Evolutionary conservation across 2,113 vertebrate genomes (phyloP).

Genomic region (Puntigrus tetrazona): DNA sequence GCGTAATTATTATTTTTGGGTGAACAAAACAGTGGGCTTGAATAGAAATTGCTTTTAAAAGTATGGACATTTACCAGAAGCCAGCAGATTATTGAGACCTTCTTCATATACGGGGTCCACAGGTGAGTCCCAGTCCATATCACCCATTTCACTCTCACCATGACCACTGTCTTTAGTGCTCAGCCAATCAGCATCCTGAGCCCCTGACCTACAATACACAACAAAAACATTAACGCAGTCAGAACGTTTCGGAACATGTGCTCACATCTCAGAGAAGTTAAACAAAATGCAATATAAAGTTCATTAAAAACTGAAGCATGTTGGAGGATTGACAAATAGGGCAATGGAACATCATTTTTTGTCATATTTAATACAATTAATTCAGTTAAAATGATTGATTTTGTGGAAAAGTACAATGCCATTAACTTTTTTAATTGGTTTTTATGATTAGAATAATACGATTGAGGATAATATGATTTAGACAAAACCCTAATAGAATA

Average conservation of each 20-base stretch:
- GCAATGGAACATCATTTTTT: neutral
- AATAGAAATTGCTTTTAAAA: neutral
- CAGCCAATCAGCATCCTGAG: constrained; percentile 82
- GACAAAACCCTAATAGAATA: neutral
- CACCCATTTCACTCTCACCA: constrained; percentile 83
- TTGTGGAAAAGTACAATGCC: neutral
- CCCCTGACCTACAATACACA: constrained; percentile 72
- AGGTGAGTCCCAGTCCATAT: constrained; percentile 81
- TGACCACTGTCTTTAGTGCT: constrained; percentile 87
- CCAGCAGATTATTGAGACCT: constrained; percentile 79
- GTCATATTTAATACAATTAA: too few species aligned
- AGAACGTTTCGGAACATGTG: neutral
- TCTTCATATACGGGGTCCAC: constrained; percentile 86
- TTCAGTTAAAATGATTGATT: too few species aligned
- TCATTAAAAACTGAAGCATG: neutral
- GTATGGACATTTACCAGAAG: constrained; percentile 73
- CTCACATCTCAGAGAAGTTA: neutral
- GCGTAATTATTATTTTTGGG: neutral
- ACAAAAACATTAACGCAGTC: neutral
- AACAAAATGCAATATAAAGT: too few species aligned
- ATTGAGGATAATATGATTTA: neutral
- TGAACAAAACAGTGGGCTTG: neutral
- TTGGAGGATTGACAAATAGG: neutral
- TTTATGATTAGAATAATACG: too few species aligned
- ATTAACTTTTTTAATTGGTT: neutral